Conservation (phyloP, 1,140 invertebrate genomes). For the Magallana ariakensis region DNA sequence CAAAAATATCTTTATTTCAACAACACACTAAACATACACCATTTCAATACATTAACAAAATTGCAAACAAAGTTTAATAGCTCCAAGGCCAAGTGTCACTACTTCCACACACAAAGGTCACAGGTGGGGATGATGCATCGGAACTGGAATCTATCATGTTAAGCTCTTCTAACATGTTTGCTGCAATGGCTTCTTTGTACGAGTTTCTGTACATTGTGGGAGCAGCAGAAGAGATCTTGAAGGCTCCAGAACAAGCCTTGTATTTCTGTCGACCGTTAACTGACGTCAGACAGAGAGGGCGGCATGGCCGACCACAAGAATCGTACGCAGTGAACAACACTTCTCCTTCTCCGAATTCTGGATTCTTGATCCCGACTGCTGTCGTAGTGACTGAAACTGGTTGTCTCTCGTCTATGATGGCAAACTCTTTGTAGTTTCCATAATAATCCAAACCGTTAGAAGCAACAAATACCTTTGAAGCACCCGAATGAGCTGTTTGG, state of each 20-base stretch:
- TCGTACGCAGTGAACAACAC: slow-evolving; percentile 41
- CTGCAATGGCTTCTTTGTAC: background rate
- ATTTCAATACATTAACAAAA: no score
- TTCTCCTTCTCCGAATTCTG: background rate
- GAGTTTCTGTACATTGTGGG: slow-evolving; percentile 29
- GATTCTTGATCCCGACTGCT: slow-evolving; percentile 42
- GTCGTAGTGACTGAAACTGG: slow-evolving; percentile 16
- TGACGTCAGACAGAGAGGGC: slow-evolving; percentile 2
- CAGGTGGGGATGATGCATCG: background rate
- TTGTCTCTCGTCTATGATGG: slow-evolving; percentile 32
- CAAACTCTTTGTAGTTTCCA: slow-evolving; percentile 45
- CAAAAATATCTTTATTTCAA: no score
- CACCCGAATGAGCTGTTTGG: background rate
- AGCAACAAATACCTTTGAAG: slow-evolving; percentile 23
- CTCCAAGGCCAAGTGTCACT: background rate
- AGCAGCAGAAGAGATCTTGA: slow-evolving; percentile 8
- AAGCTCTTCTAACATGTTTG: no score
- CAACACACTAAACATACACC: background rate
- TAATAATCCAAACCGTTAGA: slow-evolving; percentile 42
- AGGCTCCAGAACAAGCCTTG: slow-evolving; percentile 19
- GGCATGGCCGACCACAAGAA: slow-evolving; percentile 30
- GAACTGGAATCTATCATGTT: background rate
- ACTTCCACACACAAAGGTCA: slow-evolving; percentile 1
- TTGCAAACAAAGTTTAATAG: background rate
- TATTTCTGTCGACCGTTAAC: background rate